Percentiles rank a stretch among this genome's conserved stretches.
Evolutionary conservation across 2,113 vertebrate genomes (phyloP).

Genomic region (Rhombomys opimus): DNA sequence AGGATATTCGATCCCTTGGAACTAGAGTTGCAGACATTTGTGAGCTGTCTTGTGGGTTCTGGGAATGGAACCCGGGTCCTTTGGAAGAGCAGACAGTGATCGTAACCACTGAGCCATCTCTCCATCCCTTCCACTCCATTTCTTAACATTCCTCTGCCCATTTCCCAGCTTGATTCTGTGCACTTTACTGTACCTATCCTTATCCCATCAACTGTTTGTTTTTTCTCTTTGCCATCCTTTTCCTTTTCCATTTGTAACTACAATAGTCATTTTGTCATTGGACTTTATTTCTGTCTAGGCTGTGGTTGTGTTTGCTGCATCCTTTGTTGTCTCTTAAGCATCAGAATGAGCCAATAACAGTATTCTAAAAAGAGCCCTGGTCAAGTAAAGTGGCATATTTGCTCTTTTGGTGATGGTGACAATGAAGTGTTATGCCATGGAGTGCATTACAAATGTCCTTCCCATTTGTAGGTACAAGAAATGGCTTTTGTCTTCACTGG

Average conservation of each 20-base stretch:
- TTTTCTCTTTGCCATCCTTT: background rate
- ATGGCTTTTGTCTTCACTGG: background rate
- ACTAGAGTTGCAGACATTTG: too few species aligned
- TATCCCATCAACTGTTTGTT: background rate
- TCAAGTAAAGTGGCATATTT: background rate
- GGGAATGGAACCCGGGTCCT: too few species aligned
- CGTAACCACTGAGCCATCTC: background rate
- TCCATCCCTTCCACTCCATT: background rate
- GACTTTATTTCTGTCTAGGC: slow-evolving; percentile 13
- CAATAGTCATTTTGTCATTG: background rate
- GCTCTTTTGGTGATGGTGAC: background rate
- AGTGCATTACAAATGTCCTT: background rate
- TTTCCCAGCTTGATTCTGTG: background rate
- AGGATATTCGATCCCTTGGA: too few species aligned
- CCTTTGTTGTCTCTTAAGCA: background rate
- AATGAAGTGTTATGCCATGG: background rate
- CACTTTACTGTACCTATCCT: background rate
- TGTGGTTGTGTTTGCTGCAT: background rate
- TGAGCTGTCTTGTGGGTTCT: too few species aligned
- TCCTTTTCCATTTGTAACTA: background rate
- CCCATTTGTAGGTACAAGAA: background rate
- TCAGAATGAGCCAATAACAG: background rate
- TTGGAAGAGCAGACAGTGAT: too few species aligned
- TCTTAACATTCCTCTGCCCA: background rate
- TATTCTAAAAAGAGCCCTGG: background rate